Percentiles rank a stretch among this genome's conserved stretches.
Conservation (phyloP, 2,888 invertebrate genomes). For the Abrostola tripartita region DNA sequence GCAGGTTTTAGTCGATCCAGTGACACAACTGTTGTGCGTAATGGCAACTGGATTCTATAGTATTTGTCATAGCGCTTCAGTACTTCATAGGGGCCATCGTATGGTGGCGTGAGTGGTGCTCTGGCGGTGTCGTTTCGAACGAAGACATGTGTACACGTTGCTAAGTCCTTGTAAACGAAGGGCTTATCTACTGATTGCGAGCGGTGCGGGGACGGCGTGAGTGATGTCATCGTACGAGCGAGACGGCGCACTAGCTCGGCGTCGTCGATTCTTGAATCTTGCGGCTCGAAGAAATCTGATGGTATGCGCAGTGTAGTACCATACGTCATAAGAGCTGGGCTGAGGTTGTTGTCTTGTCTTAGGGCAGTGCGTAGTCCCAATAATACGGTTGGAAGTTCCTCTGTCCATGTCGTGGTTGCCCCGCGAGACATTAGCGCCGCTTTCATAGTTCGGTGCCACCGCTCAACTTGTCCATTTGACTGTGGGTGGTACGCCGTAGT, state of each 20-base stretch:
- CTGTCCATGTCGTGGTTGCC: background rate
- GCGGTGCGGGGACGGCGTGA: background rate
- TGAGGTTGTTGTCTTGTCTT: background rate
- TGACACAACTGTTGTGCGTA: background rate
- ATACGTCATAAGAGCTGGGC: conserved; percentile 1
- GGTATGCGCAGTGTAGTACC: conserved; percentile 5
- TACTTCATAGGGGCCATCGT: conserved; percentile 20
- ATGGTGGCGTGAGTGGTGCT: conserved; percentile 10
- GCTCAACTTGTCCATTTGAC: no score
- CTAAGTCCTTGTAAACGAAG: background rate
- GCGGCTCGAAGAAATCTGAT: conserved; percentile 7
- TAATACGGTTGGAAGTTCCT: background rate
- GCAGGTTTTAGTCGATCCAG: conserved; percentile 14
- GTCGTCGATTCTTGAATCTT: no score
- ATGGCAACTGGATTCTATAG: conserved; percentile 7
- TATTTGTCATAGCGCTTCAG: background rate
- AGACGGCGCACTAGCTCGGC: background rate
- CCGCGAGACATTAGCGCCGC: no score
- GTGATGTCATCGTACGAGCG: background rate
- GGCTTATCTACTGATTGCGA: conserved; percentile 6
- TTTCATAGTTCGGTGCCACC: no score
- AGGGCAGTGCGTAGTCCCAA: conserved; percentile 2
- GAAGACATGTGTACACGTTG: conserved; percentile 14
- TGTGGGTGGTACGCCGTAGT: no score
- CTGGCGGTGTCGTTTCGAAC: conserved; percentile 6